A percentile compares a stretch with the other conserved stretches of the same genome.
Evolutionary conservation across 2,888 invertebrate species (phyloP).

Genomic region (Lycocerus yunnanus): DNA sequence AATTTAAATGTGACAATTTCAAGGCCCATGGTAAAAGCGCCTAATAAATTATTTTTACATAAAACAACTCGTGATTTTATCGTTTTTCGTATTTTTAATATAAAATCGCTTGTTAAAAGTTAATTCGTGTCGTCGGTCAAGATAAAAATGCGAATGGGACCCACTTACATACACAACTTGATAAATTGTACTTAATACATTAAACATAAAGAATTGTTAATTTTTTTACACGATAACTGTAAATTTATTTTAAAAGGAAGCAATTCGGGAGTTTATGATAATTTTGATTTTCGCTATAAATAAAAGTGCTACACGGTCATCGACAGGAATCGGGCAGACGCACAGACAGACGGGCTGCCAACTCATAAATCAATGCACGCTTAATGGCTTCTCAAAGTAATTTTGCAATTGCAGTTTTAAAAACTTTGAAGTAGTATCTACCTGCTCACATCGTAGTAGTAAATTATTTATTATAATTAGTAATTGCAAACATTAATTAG

Average conservation of each 20-base stretch:
- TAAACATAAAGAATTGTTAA: constrained; percentile 1
- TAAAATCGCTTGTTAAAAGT: not conserved
- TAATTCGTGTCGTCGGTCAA: not conserved
- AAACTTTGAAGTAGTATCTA: not conserved
- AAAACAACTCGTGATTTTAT: not conserved
- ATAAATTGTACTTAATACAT: constrained; percentile 1
- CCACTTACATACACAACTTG: not conserved
- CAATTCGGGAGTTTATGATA: not conserved
- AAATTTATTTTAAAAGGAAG: not conserved
- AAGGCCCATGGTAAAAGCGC: not conserved
- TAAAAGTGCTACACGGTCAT: not conserved
- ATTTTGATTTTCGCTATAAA: not conserved
- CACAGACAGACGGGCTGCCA: not conserved
- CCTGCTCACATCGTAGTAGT: not conserved
- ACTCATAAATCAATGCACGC: not conserved
- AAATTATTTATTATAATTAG: not conserved
- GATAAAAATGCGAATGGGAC: constrained; percentile 3
- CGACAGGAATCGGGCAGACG: not conserved
- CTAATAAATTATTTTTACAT: not conserved
- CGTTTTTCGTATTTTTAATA: not conserved
- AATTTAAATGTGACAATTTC: not conserved
- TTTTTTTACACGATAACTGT: not conserved
- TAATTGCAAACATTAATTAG: not conserved
- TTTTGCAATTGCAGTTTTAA: not conserved
- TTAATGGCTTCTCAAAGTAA: not conserved